Evolutionary conservation across 1,140 invertebrate species (phyloP), one percentile per base, ranked within the genome.

Genomic region (Drosophila ficusphila): DNA sequence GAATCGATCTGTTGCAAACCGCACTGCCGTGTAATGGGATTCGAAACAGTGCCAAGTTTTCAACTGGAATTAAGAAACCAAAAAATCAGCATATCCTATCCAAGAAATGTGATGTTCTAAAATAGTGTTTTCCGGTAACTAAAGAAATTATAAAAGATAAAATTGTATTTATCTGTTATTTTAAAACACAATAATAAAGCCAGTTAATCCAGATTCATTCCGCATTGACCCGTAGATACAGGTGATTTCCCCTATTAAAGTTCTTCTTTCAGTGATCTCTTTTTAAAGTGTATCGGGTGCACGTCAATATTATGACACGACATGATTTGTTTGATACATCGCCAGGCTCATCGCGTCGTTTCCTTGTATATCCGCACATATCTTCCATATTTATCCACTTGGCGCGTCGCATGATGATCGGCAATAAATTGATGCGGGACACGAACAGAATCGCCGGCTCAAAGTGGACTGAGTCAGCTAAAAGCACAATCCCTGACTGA

Each of bases 281-380:
- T 27, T 23, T 14, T 9, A 0, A 11, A 11, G 9, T 21, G 58
- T 79, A 85, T 68, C 72, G 36, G 31, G 16, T 60, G 33, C 52
- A 42, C 44, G 76, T 86, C 76, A 86, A 86, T 86, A 79, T 86
- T 88, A 58, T 86, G 76, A 77, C 73, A 86, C 29, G 51, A 65
- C 38, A 77, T 77, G 61, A 85, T 85, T 86, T 86, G 71, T 73
- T 74, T 65, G 64, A 64, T 36, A 21, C 64, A 53, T 18, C 61
- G 25, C 18, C 12, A 47, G 21, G 11, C 67, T 16, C 25, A 12
- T 21, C 12, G 46, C 19, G 21, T 48, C n/a, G n/a, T 33, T 9
- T 14, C 38, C n/a, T 31, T n/a, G n/a, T n/a, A 31, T 16, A 52
- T 39, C 25, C 25, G 39, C 53, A 12, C 18, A 7, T 14, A 6